These are phyloP conservation scores for Pristionchus entomophagus DNA, from an alignment of 2,888 invertebrate genomes.

Conservation along the genomic window DNA sequence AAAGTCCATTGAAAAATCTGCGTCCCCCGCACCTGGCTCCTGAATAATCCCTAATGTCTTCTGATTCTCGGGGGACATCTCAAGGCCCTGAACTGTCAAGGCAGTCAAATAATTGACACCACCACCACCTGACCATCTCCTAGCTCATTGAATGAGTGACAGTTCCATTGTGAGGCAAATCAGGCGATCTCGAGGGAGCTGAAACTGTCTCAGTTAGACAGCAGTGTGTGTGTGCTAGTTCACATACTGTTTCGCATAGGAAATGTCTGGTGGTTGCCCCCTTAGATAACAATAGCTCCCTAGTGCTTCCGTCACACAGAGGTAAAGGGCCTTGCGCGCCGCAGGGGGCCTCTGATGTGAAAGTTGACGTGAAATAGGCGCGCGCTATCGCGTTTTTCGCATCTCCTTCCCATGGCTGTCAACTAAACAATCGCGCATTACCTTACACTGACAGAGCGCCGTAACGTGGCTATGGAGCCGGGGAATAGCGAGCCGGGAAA, in stretches of 20 bases:
- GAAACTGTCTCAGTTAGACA: background rate
- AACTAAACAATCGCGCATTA: background rate
- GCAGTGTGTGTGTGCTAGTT: background rate
- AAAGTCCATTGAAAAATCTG: conserved; percentile 25
- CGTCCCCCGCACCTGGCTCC: background rate
- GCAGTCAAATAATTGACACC: background rate
- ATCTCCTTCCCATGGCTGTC: conserved; percentile 24
- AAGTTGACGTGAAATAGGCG: background rate
- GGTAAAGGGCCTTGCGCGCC: background rate
- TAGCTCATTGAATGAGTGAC: background rate
- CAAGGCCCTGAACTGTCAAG: background rate
- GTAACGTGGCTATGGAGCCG: background rate
- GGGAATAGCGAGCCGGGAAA: background rate
- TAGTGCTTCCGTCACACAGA: background rate
- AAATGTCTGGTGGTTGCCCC: background rate
- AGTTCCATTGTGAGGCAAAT: conserved; percentile 4
- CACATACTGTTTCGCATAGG: conserved; percentile 35
- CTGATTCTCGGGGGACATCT: background rate
- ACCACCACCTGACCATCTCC: background rate
- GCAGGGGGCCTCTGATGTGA: background rate
- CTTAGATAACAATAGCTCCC: conserved; percentile 10
- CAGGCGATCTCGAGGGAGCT: background rate
- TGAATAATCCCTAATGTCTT: background rate
- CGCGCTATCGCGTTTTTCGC: conserved; percentile 2
- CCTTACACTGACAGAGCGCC: background rate